Conservation (phyloP, 1,140 invertebrate genomes). For the Panulirus ornatus region DNA sequence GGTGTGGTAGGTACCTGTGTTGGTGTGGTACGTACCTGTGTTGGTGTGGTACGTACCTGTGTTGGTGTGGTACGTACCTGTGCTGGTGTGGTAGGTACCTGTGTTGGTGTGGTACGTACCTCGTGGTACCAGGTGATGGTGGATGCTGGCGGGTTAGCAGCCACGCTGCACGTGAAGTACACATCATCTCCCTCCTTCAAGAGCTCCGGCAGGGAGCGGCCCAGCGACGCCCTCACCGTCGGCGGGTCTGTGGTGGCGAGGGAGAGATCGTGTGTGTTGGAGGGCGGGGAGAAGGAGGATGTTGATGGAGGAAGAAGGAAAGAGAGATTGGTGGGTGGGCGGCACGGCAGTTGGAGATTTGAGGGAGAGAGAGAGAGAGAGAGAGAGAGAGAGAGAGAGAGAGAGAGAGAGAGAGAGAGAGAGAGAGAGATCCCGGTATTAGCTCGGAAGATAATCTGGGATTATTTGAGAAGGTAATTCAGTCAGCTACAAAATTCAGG, state of each 20-base stretch:
- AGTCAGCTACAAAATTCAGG: too few relatives aligned
- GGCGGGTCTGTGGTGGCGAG: constrained; percentile 31
- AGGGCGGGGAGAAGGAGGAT: background rate
- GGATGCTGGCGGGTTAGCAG: constrained; percentile 90
- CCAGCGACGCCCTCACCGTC: constrained; percentile 23
- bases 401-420: background rate
- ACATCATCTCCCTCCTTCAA: constrained; percentile 94
- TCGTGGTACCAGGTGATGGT: constrained; percentile 92
- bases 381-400: background rate
- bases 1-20: too few relatives aligned
- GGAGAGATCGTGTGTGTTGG: background rate
- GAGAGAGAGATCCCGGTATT: too few relatives aligned
- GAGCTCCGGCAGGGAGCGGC: constrained; percentile 41
- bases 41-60: too few relatives aligned
- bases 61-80: too few relatives aligned
- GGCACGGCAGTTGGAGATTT: background rate
- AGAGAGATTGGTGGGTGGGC: background rate
- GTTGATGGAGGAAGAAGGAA: background rate
- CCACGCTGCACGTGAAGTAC: constrained; percentile 94
- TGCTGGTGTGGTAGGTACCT: too few relatives aligned
- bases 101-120: constrained; percentile 81
- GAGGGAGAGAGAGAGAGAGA: background rate
- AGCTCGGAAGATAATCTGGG: too few relatives aligned
- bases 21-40: too few relatives aligned
- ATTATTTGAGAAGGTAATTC: too few relatives aligned